Conservation (phyloP, 35 echinoderm and acorn worm species). For the Strongylocentrotus purpuratus region DNA sequence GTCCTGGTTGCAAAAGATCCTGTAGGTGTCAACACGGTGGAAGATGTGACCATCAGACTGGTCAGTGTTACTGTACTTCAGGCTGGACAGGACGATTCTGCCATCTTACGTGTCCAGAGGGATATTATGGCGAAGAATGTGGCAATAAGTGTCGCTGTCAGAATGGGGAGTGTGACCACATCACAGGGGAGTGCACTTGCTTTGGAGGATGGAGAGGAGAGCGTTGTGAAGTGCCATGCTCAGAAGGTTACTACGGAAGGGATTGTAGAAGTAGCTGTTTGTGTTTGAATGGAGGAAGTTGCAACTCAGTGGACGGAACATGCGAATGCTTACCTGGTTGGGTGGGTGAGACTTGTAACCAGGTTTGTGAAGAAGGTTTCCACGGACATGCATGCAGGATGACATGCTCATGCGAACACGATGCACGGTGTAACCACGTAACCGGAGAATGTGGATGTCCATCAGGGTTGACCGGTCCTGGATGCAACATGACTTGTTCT, state of each 20-base stretch:
- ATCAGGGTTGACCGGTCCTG: constrained; percentile 52
- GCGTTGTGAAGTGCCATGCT: constrained; percentile 66
- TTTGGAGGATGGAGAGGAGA: constrained; percentile 56
- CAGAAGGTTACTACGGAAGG: constrained; percentile 56
- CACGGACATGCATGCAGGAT: constrained; percentile 64
- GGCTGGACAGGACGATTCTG: constrained; percentile 81
- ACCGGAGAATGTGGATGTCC: constrained; percentile 73
- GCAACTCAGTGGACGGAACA: constrained; percentile 57
- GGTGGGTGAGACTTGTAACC: constrained; percentile 58
- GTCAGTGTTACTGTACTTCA: constrained; percentile 71
- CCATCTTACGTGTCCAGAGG: constrained; percentile 64
- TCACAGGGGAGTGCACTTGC: constrained; percentile 57
- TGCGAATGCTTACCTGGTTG: constrained; percentile 75
- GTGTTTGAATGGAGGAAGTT: constrained; percentile 66
- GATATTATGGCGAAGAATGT: constrained; percentile 68
- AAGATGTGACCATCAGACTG: constrained; percentile 65
- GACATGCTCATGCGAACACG: constrained; percentile 62
- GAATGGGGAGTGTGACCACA: constrained; percentile 60
- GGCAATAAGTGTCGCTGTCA: constrained; percentile 44
- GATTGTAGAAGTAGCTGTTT: constrained; percentile 64
- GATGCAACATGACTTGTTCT: constrained; percentile 25
- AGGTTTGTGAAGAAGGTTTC: constrained; percentile 59
- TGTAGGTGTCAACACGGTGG: constrained; percentile 81
- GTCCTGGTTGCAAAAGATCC: constrained; percentile 58
- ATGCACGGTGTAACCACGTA: constrained; percentile 74